Evolutionary conservation across 2,888 invertebrate genomes (phyloP).

Genomic region (Hypomecis punctinalis): DNA sequence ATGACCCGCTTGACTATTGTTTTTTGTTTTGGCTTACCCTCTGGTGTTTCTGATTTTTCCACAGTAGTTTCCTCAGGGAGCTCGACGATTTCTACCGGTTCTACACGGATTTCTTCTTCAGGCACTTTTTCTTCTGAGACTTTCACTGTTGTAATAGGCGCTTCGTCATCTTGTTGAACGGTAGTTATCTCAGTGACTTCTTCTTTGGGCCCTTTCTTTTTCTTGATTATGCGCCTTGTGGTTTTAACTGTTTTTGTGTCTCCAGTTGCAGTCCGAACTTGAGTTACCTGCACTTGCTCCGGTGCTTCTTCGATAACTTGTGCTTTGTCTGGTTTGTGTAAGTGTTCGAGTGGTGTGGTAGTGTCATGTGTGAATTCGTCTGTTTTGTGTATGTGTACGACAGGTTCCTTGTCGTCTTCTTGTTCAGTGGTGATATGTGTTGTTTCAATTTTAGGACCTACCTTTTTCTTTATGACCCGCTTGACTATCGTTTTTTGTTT

Average conservation of each 20-base stretch:
- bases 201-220: conserved; percentile 48
- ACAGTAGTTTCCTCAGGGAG: conserved; percentile 59
- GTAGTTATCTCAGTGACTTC: conserved; percentile 49
- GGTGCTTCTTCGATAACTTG: conserved; percentile 58
- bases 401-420: conserved; percentile 47
- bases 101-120: conserved; percentile 43
- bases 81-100: conserved; percentile 53
- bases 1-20: conserved; percentile 62
- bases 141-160: conserved; percentile 45
- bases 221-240: conserved; percentile 49
- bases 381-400: conserved; percentile 34
- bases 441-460: conserved; percentile 54
- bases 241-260: conserved; percentile 58
- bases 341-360: conserved; percentile 39
- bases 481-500: conserved; percentile 61
- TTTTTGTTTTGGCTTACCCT: conserved; percentile 57
- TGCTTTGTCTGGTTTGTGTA: conserved; percentile 42
- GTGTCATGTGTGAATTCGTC: conserved; percentile 42
- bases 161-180: conserved; percentile 50
- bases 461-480: conserved; percentile 67
- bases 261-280: conserved; percentile 64
- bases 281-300: conserved; percentile 55
- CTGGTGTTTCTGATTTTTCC: conserved; percentile 53
- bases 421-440: conserved; percentile 55
- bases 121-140: conserved; percentile 42